Percentiles rank a stretch among this genome's conserved stretches.
Evolutionary conservation across 53 echinoderm and acorn worm species (phyloP).

Genomic region (Mesocentrotus franciscanus): DNA sequence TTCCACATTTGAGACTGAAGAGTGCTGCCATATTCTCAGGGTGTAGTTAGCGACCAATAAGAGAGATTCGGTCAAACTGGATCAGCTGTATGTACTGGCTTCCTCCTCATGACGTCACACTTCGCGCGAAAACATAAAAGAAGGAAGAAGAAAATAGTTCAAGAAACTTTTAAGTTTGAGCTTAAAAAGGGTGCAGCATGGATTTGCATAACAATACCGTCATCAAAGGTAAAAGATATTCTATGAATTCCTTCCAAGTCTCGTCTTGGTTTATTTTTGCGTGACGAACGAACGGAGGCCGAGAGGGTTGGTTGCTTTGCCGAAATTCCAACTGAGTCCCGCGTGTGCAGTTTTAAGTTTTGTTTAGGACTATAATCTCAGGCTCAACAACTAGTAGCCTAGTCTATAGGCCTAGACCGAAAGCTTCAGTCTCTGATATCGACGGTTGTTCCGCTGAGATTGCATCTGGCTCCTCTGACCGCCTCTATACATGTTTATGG

Average conservation of each 20-base stretch:
- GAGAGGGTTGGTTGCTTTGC: background rate
- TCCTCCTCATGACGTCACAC: background rate
- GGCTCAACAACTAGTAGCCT: too few species aligned
- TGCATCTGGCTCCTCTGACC: too few species aligned
- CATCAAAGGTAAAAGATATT: background rate
- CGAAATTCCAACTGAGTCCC: background rate
- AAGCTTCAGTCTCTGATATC: too few species aligned
- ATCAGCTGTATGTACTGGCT: too few species aligned
- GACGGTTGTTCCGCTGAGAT: too few species aligned
- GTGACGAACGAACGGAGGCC: background rate
- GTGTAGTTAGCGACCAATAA: too few species aligned
- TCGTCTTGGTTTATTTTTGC: background rate
- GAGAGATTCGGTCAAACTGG: too few species aligned
- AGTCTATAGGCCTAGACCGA: too few species aligned
- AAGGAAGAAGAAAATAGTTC: background rate
- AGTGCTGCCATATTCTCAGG: background rate
- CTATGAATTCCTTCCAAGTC: too few species aligned
- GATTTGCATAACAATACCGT: constrained; percentile 45
- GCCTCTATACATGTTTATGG: too few species aligned
- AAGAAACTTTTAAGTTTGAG: background rate
- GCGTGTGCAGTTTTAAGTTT: background rate
- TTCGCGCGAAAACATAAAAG: background rate
- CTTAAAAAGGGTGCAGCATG: background rate
- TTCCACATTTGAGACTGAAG: background rate
- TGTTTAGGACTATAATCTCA: too few species aligned